A percentile compares a stretch with the other conserved stretches of the same genome.
These are phyloP conservation scores for Pandemis heparana DNA, from an alignment of 2,888 invertebrate species.

Conservation along the genomic window DNA sequence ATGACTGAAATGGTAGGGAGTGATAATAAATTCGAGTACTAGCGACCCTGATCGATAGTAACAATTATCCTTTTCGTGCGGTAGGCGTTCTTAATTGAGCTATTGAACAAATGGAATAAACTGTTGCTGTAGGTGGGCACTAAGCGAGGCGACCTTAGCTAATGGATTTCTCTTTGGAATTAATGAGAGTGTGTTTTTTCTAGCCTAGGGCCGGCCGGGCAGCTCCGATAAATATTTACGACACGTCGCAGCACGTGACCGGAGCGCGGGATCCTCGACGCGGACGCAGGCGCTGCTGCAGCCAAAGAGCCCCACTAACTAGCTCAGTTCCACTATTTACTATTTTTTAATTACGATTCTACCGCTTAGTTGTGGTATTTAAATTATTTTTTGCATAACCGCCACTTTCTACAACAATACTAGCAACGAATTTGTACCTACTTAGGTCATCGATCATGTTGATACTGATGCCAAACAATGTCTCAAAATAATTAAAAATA, in stretches of 20 bases:
- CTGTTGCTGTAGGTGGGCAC: constrained; percentile 37
- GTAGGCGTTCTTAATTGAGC: constrained; percentile 39
- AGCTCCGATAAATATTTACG: constrained; percentile 64
- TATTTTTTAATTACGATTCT: constrained; percentile 12
- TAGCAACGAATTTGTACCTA: not conserved
- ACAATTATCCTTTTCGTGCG: constrained; percentile 22
- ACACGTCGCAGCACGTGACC: constrained; percentile 60
- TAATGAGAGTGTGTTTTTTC: constrained; percentile 53
- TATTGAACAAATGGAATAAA: constrained; percentile 44
- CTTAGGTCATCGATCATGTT: too few species aligned
- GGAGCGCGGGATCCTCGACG: constrained; percentile 6
- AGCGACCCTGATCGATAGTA: constrained; percentile 11
- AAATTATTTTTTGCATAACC: not conserved
- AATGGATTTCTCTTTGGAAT: constrained; percentile 48
- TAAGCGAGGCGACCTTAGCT: constrained; percentile 29
- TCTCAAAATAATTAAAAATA: too few species aligned
- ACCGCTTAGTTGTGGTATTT: not conserved
- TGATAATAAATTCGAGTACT: not conserved
- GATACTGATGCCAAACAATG: too few species aligned
- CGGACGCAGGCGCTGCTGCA: constrained; percentile 27
- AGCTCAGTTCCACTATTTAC: constrained; percentile 11
- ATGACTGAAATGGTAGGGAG: too few species aligned
- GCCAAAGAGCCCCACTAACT: constrained; percentile 1
- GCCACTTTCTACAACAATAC: not conserved
- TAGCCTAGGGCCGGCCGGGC: constrained; percentile 46